Evolutionary conservation across 2,888 invertebrate genomes (phyloP), one percentile per base, ranked within the genome.

Genomic region (Belgica antarctica): DNA sequence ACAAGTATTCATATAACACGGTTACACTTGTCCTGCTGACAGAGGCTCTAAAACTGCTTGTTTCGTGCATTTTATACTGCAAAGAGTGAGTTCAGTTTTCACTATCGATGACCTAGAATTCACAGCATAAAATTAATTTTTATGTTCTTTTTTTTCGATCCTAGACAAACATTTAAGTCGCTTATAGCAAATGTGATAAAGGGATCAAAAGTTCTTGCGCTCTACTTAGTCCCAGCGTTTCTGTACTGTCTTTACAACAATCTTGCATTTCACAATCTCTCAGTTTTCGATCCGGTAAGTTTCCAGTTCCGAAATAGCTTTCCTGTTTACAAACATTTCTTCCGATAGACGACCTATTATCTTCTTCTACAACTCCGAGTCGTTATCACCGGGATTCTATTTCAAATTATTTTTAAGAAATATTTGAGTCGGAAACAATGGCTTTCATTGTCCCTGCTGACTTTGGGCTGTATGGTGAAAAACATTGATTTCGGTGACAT

Each of bases 231-330:
- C 73, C 96, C 96, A 47, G 90, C 96, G 0, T 84, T 92, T 75
- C 81, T 96, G 69, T 97, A 97, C 78, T 96, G 95, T 76, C 82
- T 96, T 66, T 96, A 96, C 83, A 96, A 97, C 78, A 96, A 96
- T 82, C 83, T 97, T 75, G 87, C 94, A 28, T 96, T 95, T 81
- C 83, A 92, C 66, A 96, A 96, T 82, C 83, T 96, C 74, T 89
- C 92, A 10, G 87, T 86, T 69, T 96, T 94, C 81, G 96, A 96
- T 79, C 96, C 96, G 1, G 96, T 96, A 0, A 94, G 96, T 0
- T 96, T 96, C 5, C 96, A 96, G 78, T 41, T 41, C 10, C 5
- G 34, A 12, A 8, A 34, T n/a, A n/a, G n/a, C n/a, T n/a, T n/a
- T n/a, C n/a, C n/a, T n/a, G n/a, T n/a, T 86, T 96, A 74, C 83